Evolutionary conservation across 92 coral and sea anemone species (phyloP), one percentile per base, ranked within the genome.

Genomic region (Zoanthus sociatus): DNA sequence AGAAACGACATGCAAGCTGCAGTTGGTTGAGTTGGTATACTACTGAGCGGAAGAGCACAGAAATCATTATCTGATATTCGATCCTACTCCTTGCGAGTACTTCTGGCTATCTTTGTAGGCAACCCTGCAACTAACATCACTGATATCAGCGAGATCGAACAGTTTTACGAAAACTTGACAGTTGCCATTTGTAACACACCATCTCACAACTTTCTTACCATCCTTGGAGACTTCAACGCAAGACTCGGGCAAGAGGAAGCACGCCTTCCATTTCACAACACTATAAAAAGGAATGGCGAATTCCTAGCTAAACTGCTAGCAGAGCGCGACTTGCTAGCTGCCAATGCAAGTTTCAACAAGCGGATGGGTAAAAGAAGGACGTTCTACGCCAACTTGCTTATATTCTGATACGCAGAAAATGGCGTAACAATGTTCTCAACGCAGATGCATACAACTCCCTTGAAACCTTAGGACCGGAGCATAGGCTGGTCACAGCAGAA

Each of bases 391-490:
- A 58, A 58, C 66, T 58, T 16, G 66, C 14, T 58, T 58, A 58
- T 58, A 58, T 58, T 58, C 66, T 58, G 66, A 20, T 10, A 58
- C 66, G 66, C 66, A 58, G 66, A 58, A 58, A 90, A 66, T 90
- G 92, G 92, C 78, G 58, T 21, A 86, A 87, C 90, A 90, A 90
- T 61, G 50, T 79, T 81, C 73, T 55, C 53, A 90, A 86, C 20
- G 50, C 61, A 37, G 60, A 78, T 64, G 90, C 92, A 37, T 90
- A 84, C 76, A 77, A 70, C 67, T 46, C 93, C 12, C 82, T 90
- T 63, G 33, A 56, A 18, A 33, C 82, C 20, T 76, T 90, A 50
- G 81, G 77, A 71, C 70, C 93, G 37, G 93, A 90, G 76, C 90
- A 90, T 73, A 77, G 93, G 53, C 67, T 90, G 33, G 90, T 87